Evolutionary conservation across 2,113 vertebrate genomes (phyloP), one percentile per base, ranked within the genome.

Genomic region (Oreochromis niloticus): DNA sequence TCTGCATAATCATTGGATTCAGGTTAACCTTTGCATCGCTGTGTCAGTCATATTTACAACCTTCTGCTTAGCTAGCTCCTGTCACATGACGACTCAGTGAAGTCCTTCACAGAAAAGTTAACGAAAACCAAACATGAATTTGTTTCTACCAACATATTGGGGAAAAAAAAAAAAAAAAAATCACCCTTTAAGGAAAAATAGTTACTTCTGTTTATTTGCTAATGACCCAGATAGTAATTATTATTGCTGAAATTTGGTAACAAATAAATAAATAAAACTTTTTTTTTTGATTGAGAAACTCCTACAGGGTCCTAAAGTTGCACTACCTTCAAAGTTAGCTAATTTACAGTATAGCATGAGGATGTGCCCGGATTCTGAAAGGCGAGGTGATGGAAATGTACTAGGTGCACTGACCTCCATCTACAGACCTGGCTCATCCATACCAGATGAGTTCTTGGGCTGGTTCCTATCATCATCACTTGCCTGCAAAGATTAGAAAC

Each of bases 391-490:
- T 93, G 85, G 88, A 93, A 92, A 94, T 94, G 57, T 93, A 94
- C 91, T 93, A 82, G 48, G 80, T 82, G 52, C 79, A 68, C 81
- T 93, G 94, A 94, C 93, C 93, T 93, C 91, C 75, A 88, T 91
- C 87, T 32, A 85, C 52, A 90, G 90, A 91, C 87, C 82, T 59
- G 81, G 75, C 91, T 93, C 91, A 92, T 96, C 95, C 78, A 83
- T 80, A 94, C 91, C 93, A 94, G 93, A 95, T 92, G 94, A 95
- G 92, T 87, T 82, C 88, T 84, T 91, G 87, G 91, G 91, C 95
- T 95, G 94, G 94, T 92, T 95, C 90, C 93, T 94, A 95, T 95
- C 95, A 94, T 95, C 94, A 93, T 94, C 95, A 95, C 95, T 95
- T 93, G 93, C 82, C 92, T 86, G 94, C 27, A 92, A 91, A 95